Evolutionary conservation across 2,797 vertebrate species (phyloP), one percentile per base, ranked within the genome.

Genomic region (Tarsius wallacei): DNA sequence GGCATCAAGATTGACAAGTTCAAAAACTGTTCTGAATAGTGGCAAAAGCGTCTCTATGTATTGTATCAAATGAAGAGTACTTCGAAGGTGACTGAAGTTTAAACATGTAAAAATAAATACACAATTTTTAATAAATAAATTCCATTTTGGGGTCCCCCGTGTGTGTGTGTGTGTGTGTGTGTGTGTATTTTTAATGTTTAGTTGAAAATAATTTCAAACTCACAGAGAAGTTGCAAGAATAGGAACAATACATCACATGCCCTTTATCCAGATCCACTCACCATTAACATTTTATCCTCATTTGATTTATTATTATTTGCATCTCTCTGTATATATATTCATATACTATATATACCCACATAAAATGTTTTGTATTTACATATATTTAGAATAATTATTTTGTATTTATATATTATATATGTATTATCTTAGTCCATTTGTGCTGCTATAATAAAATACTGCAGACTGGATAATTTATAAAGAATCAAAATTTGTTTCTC

Each of bases 261-360:
- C 53, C 78, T 89, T 73, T 84, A 55, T 47, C 33, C 31, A 90
- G 28, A 59, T 73, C 77, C 31, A 78, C 28, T 91, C 26, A 92
- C 31, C 8, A 15, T 74, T 73, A 85, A 78, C 31, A 80, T 53
- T 88, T 84, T 51, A 92, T 53, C 28, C 2, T 31, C 63, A 63
- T 68, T 68, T 94, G 53, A 10, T 91, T 87, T 90, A 61, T 93
- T 87, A 86, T 61, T 33, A 51, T 66, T 93, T 80, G 81, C 14
- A 49, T 77, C 26, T 90, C 12, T 63, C 14, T 33, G 2, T 80
- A 33, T 66, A 36, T 47, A 33, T 84, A 33, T 57, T n/a, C 28
- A 36, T 66, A 49, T 93, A 6, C 76, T 47, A 76, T 61, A 1
- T 26, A n/a, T 42, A 33, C 10, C 26, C 31, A 59, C 49, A 19